These are phyloP conservation scores for Sarcophaga variegata DNA, from an alignment of 2,888 invertebrate species.

Conservation along the genomic window DNA sequence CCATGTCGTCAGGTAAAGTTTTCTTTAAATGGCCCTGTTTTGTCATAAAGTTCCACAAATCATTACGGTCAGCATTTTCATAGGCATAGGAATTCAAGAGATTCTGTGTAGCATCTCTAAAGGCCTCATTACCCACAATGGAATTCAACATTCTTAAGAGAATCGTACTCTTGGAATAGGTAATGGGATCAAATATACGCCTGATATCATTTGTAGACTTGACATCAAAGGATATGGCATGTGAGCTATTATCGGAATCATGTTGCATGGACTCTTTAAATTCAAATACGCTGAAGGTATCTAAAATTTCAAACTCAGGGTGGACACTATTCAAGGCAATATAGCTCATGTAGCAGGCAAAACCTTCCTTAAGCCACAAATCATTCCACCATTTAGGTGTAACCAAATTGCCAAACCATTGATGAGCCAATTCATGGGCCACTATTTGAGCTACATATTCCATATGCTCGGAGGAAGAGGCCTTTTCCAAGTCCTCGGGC, in stretches of 20 bases:
- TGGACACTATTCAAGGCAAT: conserved; percentile 82
- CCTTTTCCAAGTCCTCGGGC: conserved; percentile 79
- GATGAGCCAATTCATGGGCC: conserved; percentile 91
- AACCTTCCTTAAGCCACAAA: conserved; percentile 86
- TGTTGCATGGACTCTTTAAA: conserved; percentile 83
- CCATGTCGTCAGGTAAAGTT: conserved; percentile 80
- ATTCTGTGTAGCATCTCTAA: conserved; percentile 83
- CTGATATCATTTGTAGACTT: conserved; percentile 85
- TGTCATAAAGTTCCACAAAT: conserved; percentile 87
- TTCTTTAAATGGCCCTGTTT: conserved; percentile 82
- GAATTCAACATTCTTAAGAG: conserved; percentile 88
- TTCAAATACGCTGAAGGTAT: conserved; percentile 84
- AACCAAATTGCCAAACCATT: conserved; percentile 91
- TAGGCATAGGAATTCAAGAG: conserved; percentile 83
- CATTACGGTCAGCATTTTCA: conserved; percentile 84
- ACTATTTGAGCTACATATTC: conserved; percentile 87
- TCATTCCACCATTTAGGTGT: conserved; percentile 90
- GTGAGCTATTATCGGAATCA: conserved; percentile 85
- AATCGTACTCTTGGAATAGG: conserved; percentile 89
- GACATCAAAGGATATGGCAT: conserved; percentile 86
- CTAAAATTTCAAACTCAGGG: conserved; percentile 84
- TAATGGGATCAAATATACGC: conserved; percentile 87
- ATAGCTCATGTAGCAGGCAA: conserved; percentile 83
- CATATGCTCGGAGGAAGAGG: conserved; percentile 83
- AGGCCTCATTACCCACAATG: conserved; percentile 85